phyloP scores from a whole-genome alignment of 2,888 invertebrate genomes.

The Drosophila cyrtoloma region DNA sequence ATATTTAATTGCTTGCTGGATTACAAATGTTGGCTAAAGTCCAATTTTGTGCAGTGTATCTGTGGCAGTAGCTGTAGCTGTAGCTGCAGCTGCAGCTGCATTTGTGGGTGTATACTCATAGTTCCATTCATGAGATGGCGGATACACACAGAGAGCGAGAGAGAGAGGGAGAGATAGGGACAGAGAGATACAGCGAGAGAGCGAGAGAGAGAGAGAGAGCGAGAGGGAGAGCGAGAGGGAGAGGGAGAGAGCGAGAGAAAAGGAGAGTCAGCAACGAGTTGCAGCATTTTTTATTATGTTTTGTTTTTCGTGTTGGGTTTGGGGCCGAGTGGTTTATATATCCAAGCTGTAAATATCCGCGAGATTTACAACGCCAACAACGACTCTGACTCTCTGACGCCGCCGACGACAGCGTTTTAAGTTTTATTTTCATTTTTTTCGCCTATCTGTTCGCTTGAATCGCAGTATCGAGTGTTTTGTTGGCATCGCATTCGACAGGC shows the following conservation, averaged over 20 bases:
- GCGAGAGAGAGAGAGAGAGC: slow-evolving; percentile 4
- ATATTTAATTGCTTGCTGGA: neutral
- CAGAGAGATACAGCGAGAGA: slow-evolving; percentile 6
- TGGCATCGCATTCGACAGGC: slow-evolving; percentile 51
- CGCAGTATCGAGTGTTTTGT: slow-evolving; percentile 41
- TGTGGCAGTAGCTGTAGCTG: slow-evolving; percentile 1
- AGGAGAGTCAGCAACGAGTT: slow-evolving; percentile 20
- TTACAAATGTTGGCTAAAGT: neutral
- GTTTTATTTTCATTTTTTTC: neutral
- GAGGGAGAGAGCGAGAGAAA: slow-evolving; percentile 1
- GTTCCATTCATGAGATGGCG: slow-evolving; percentile 56
- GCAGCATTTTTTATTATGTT: slow-evolving; percentile 34
- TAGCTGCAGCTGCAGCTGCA: slow-evolving; percentile 16
- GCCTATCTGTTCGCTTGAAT: slow-evolving; percentile 58
- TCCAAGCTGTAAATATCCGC: slow-evolving; percentile 83
- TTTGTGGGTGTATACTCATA: slow-evolving; percentile 50
- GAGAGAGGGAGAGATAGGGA: slow-evolving; percentile 9
- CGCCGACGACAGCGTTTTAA: slow-evolving; percentile 26
- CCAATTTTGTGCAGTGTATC: neutral
- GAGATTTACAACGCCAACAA: slow-evolving; percentile 82
- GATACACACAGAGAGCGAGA: slow-evolving; percentile 26
- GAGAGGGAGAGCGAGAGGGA: neutral
- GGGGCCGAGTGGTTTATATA: slow-evolving; percentile 66
- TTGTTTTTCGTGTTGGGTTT: slow-evolving; percentile 6
- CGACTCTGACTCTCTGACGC: slow-evolving; percentile 28